A percentile compares a stretch with the other conserved stretches of the same genome.
phyloP scores from a whole-genome alignment of 2,113 vertebrate genomes.

The Prochilodus magdalenae region DNA sequence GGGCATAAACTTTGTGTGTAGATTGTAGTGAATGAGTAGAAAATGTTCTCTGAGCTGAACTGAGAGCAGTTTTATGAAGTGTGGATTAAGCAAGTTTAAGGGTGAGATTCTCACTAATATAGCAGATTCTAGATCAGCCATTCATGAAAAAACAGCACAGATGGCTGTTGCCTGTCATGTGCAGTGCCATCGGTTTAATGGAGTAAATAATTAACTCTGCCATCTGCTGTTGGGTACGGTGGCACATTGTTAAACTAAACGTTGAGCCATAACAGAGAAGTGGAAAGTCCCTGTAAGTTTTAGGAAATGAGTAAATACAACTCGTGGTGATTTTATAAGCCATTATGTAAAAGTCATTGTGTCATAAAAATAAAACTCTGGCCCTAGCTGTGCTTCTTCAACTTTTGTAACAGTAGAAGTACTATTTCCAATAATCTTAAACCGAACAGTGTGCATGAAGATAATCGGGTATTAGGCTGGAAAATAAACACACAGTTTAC shows the following conservation, averaged over 20 bases:
- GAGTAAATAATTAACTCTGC: conserved; percentile 55
- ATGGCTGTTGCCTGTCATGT: conserved; percentile 26
- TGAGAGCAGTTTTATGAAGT: not conserved
- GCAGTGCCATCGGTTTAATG: conserved; percentile 27
- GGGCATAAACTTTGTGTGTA: not conserved
- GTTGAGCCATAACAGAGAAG: conserved; percentile 9
- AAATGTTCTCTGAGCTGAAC: not conserved
- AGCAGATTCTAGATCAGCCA: conserved; percentile 18
- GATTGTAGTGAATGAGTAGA: not conserved
- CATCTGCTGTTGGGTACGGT: conserved; percentile 50
- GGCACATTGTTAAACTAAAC: conserved; percentile 29
- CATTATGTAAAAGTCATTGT: not conserved
- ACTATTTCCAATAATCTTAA: too few relatives aligned
- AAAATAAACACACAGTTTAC: not conserved
- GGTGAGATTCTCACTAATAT: not conserved
- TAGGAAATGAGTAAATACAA: not conserved
- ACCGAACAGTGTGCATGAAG: too few relatives aligned
- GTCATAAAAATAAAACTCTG: not conserved
- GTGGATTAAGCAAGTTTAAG: not conserved
- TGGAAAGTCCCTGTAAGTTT: conserved; percentile 32
- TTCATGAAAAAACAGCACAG: conserved; percentile 20
- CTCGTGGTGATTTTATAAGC: not conserved
- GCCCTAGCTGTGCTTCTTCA: too few relatives aligned
- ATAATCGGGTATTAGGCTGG: too few relatives aligned
- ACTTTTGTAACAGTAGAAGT: too few relatives aligned